Conservation (phyloP, 2,888 invertebrate species). For the Cheilosia scutellata region DNA sequence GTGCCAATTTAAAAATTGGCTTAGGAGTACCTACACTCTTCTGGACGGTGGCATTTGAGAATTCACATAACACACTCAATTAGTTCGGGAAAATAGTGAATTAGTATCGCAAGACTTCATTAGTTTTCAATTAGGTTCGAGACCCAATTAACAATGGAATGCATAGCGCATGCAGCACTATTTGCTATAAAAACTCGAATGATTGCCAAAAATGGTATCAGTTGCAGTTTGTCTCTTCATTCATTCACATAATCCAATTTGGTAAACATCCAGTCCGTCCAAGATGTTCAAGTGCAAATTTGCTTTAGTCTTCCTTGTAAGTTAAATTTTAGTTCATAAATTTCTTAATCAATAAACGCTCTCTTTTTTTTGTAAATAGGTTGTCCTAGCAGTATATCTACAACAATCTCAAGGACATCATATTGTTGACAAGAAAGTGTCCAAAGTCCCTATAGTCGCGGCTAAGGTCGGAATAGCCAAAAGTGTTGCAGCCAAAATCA, state of each 20-base stretch:
- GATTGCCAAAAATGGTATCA: conserved; percentile 39
- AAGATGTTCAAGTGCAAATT: conserved; percentile 54
- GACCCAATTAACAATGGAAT: conserved; percentile 21
- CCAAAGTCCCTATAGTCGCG: conserved; percentile 18
- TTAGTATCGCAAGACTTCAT: conserved; percentile 46
- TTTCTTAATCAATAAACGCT: background rate
- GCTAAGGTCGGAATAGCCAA: conserved; percentile 50
- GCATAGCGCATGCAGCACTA: background rate
- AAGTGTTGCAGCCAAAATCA: conserved; percentile 43
- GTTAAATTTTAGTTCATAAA: background rate
- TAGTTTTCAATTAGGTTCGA: conserved; percentile 52
- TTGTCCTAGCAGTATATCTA: conserved; percentile 44
- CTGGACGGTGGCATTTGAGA: conserved; percentile 1
- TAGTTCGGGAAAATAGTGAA: conserved; percentile 2
- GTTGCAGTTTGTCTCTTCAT: conserved; percentile 39
- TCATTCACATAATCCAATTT: conserved; percentile 9
- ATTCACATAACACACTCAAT: conserved; percentile 15
- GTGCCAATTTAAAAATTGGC: conserved; percentile 20
- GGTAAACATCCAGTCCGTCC: background rate
- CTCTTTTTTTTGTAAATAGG: background rate
- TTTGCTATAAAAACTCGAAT: conserved; percentile 55
- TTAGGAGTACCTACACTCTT: background rate
- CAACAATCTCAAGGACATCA: conserved; percentile 36
- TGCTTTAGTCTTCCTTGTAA: conserved; percentile 61
- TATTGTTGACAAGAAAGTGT: conserved; percentile 20